A percentile compares a stretch with the other conserved stretches of the same genome.
phyloP scores from a whole-genome alignment of 2,888 invertebrate species.

The Steinernema hermaphroditum region DNA sequence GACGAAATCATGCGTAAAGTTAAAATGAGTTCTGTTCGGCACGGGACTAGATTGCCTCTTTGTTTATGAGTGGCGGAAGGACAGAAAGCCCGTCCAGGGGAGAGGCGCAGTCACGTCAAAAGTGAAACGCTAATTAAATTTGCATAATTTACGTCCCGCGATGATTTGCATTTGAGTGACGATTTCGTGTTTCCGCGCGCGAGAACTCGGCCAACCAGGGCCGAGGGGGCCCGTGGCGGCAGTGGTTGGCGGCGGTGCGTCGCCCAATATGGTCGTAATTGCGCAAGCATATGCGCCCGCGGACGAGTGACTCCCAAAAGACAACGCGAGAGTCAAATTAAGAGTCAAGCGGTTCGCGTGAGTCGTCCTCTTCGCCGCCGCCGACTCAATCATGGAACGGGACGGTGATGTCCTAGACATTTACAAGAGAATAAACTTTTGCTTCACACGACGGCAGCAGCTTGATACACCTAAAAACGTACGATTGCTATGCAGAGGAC shows the following conservation, averaged over 20 bases:
- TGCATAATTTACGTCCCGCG: slow-evolving; percentile 24
- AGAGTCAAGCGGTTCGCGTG: slow-evolving; percentile 29
- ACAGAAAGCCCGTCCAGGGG: neutral
- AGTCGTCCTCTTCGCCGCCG: slow-evolving; percentile 1
- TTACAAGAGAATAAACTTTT: slow-evolving; percentile 13
- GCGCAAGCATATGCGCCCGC: slow-evolving; percentile 24
- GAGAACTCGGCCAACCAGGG: slow-evolving; percentile 22
- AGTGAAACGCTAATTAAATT: slow-evolving; percentile 17
- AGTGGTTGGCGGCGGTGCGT: too few species aligned
- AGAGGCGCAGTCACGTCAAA: neutral
- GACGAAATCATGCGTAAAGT: slow-evolving; percentile 15
- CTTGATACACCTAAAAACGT: too few species aligned
- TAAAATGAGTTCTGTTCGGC: neutral
- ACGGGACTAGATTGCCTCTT: slow-evolving; percentile 14
- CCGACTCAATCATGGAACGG: slow-evolving; percentile 7
- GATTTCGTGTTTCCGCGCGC: slow-evolving; percentile 3
- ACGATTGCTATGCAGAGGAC: too few species aligned
- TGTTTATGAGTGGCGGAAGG: neutral
- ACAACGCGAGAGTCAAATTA: slow-evolving; percentile 22
- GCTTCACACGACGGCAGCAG: neutral
- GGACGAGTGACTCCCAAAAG: slow-evolving; percentile 27
- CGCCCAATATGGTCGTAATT: slow-evolving; percentile 28
- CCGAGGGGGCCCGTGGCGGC: neutral
- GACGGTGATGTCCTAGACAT: neutral
- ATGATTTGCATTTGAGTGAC: slow-evolving; percentile 28